These are phyloP conservation scores for Drosophila niveifrons DNA, from an alignment of 2,888 invertebrate species.

Conservation along the genomic window DNA sequence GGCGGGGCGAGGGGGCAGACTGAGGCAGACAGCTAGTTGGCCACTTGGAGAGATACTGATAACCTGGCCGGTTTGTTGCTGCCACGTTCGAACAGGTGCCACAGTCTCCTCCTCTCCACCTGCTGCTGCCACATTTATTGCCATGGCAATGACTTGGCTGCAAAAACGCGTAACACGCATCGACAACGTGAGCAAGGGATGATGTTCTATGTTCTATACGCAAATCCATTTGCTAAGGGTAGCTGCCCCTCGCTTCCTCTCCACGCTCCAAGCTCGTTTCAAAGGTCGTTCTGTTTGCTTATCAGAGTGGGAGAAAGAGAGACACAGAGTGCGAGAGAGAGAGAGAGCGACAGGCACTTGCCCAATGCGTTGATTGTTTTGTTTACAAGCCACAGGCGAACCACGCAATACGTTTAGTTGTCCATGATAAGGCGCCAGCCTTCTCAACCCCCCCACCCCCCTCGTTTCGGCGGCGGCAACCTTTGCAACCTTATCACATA, in stretches of 20 bases:
- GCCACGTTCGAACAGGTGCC: conserved; percentile 50
- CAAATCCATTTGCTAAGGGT: conserved; percentile 2
- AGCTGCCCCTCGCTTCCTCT: not conserved
- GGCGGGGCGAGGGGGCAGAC: too few relatives aligned
- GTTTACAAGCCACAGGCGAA: conserved; percentile 62
- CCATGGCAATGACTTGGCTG: conserved; percentile 23
- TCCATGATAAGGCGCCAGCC: conserved; percentile 57
- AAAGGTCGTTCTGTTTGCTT: conserved; percentile 47
- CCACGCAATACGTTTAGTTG: conserved; percentile 67
- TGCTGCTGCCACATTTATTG: conserved; percentile 58
- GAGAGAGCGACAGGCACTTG: conserved; percentile 7
- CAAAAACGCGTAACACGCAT: conserved; percentile 52
- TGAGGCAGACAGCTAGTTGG: conserved; percentile 24
- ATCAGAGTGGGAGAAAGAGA: conserved; percentile 21
- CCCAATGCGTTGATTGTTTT: conserved; percentile 56
- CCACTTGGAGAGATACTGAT: conserved; percentile 59
- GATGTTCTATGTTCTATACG: not conserved
- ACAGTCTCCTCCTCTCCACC: not conserved
- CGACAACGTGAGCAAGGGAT: conserved; percentile 43
- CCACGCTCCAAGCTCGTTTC: conserved; percentile 8
- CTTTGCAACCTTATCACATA: conserved; percentile 35
- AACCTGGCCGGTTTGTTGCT: conserved; percentile 54
- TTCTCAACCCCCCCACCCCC: not conserved
- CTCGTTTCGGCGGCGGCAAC: not conserved
- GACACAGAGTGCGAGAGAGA: not conserved